Percentiles rank a stretch among this genome's conserved stretches.
Conservation (phyloP, 2,888 invertebrate species). For the Rhagonycha fulva region DNA sequence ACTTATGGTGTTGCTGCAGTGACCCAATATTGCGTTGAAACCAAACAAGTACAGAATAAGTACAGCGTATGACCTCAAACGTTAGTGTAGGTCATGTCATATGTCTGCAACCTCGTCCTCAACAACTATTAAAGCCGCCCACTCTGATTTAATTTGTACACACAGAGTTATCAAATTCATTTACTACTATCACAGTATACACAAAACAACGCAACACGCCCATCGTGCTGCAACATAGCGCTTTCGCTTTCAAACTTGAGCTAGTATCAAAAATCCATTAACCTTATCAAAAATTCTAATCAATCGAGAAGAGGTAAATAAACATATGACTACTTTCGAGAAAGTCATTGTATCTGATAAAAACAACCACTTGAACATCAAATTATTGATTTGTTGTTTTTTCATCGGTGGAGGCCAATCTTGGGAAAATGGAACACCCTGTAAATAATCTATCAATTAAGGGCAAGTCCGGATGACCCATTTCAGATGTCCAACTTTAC, state of each 20-base stretch:
- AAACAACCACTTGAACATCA: not conserved
- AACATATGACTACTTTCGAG: not conserved
- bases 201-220: not conserved
- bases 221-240: slow-evolving; percentile 7
- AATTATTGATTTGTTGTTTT: not conserved
- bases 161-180: slow-evolving; percentile 1
- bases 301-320: not conserved
- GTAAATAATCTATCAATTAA: not conserved
- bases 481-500: not conserved
- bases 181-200: not conserved
- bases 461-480: not conserved
- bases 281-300: not conserved
- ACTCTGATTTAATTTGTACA: slow-evolving; percentile 3
- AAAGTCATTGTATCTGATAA: not conserved
- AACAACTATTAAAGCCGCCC: slow-evolving; percentile 10
- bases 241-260: not conserved
- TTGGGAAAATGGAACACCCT: not conserved
- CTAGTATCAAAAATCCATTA: not conserved
- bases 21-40: slow-evolving; percentile 25
- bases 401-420: not conserved
- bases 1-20: slow-evolving; percentile 14
- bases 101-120: slow-evolving; percentile 21
- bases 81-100: slow-evolving; percentile 32
- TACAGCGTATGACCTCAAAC: slow-evolving; percentile 30
- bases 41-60: slow-evolving; percentile 26